Evolutionary conservation across 2,888 invertebrate genomes (phyloP).

Genomic region (Ormyrus nitidulus): DNA sequence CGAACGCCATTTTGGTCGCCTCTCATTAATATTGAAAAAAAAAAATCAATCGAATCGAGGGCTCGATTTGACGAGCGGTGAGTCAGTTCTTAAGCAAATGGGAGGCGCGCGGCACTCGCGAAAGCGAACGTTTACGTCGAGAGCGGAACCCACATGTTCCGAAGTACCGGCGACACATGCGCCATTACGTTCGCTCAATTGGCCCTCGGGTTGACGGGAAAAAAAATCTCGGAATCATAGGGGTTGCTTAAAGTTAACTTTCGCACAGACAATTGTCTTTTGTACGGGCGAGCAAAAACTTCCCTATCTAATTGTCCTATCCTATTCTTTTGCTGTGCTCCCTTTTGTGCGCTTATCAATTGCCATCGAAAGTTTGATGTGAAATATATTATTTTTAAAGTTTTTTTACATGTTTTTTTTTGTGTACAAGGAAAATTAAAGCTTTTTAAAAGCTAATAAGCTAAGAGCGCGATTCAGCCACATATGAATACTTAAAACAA

Average conservation of each 20-base stretch:
- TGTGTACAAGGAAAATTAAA: too few species aligned
- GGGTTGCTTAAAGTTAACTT: conserved; percentile 52
- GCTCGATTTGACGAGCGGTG: neutral
- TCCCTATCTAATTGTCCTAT: too few species aligned
- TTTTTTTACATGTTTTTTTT: too few species aligned
- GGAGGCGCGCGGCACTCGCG: conserved; percentile 3
- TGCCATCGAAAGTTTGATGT: too few species aligned
- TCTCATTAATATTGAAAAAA: neutral
- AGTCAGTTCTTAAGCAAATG: conserved; percentile 29
- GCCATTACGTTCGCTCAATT: conserved; percentile 63
- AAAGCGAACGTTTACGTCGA: conserved; percentile 50
- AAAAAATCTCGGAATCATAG: conserved; percentile 58
- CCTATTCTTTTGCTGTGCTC: too few species aligned
- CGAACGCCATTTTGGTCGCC: too few species aligned
- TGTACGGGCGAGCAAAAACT: neutral
- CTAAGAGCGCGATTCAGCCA: too few species aligned
- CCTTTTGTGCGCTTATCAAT: too few species aligned
- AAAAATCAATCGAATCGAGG: neutral
- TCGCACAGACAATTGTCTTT: neutral
- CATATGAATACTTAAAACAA: too few species aligned
- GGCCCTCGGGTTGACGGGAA: conserved; percentile 61
- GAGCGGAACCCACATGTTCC: conserved; percentile 63
- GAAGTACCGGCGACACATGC: conserved; percentile 62
- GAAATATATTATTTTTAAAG: too few species aligned
- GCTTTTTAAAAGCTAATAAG: too few species aligned